Evolutionary conservation across 2,797 vertebrate species (phyloP).

Genomic region (Bucorvus abyssinicus): DNA sequence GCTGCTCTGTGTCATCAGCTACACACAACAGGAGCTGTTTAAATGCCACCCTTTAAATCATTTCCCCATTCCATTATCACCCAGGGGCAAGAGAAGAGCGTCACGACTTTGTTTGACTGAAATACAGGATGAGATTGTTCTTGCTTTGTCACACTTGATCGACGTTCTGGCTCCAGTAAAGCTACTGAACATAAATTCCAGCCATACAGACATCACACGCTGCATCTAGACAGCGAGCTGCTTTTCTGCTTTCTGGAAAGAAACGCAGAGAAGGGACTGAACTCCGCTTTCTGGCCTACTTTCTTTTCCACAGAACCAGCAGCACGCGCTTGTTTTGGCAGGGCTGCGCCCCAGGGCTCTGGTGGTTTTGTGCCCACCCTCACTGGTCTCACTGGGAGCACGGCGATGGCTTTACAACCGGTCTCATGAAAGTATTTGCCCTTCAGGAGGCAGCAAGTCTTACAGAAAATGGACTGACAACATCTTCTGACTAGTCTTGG

Average conservation of each 20-base stretch:
- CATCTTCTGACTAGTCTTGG: not conserved
- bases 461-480: not conserved
- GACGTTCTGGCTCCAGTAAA: not conserved
- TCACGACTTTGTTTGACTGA: constrained; percentile 19
- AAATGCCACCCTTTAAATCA: not conserved
- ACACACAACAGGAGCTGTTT: not conserved
- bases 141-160: not conserved
- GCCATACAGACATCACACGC: not conserved
- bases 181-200: not conserved
- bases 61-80: not conserved
- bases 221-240: not conserved
- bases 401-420: not conserved
- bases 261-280: not conserved
- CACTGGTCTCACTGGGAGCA: not conserved
- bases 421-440: not conserved
- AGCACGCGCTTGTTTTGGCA: not conserved
- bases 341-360: not conserved
- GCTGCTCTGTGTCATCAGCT: not conserved
- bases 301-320: not conserved
- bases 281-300: not conserved
- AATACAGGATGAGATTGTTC: not conserved
- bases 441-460: not conserved
- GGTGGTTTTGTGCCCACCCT: not conserved
- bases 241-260: not conserved
- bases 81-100: constrained; percentile 9